phyloP scores from a whole-genome alignment of 2,113 vertebrate genomes.

The Rhineura floridana region DNA sequence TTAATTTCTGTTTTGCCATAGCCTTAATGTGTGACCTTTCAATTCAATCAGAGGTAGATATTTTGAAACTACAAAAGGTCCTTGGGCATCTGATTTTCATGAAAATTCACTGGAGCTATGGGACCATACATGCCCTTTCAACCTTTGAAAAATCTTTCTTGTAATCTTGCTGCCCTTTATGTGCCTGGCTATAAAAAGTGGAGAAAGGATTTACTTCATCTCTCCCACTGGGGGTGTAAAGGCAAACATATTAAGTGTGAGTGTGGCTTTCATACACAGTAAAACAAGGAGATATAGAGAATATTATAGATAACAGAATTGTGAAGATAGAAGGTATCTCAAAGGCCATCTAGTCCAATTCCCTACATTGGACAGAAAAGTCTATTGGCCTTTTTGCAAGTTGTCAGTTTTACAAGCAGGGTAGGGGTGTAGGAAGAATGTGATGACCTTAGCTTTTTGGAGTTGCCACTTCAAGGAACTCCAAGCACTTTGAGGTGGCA shows the following conservation, averaged over 20 bases:
- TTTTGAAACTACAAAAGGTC: constrained; percentile 25
- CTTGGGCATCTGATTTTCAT: constrained; percentile 31
- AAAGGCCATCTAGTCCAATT: not conserved
- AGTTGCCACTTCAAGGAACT: not conserved
- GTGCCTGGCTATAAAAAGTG: not conserved
- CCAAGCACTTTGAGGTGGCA: not conserved
- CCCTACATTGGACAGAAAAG: not conserved
- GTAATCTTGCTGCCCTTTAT: constrained; percentile 18
- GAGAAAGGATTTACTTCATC: not conserved
- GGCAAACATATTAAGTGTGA: not conserved
- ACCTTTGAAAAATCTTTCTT: constrained; percentile 14
- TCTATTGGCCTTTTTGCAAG: not conserved
- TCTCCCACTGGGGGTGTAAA: not conserved
- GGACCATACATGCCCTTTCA: constrained; percentile 11
- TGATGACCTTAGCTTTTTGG: not conserved
- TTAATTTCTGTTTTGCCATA: constrained; percentile 16
- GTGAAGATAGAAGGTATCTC: not conserved
- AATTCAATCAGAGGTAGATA: constrained; percentile 29
- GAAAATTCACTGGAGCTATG: constrained; percentile 16
- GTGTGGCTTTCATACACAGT: not conserved
- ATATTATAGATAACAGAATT: not conserved
- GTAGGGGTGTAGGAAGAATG: not conserved
- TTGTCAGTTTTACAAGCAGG: not conserved
- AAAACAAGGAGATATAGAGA: not conserved
- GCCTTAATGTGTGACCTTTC: constrained; percentile 30